Evolutionary conservation across 2,888 invertebrate species (phyloP).

Genomic region (Pristionchus fissidentatus): DNA sequence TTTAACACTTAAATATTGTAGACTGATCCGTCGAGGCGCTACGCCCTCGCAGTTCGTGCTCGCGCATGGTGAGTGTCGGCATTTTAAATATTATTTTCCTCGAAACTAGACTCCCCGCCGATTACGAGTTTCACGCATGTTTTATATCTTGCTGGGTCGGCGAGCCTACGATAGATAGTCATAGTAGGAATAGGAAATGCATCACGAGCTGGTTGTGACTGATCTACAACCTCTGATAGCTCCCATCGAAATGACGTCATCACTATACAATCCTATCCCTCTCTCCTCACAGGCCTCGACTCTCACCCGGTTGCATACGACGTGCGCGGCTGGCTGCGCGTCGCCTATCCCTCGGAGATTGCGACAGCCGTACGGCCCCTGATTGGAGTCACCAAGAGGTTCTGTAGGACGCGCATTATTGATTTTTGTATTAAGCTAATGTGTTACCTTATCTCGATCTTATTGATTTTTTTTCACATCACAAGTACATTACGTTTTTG

Average conservation of each 20-base stretch:
- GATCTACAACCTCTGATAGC: not conserved
- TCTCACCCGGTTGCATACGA: constrained; percentile 56
- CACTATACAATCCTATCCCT: not conserved
- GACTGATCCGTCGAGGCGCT: constrained; percentile 53
- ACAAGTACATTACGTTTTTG: too few species aligned
- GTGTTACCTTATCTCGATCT: too few species aligned
- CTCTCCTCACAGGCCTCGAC: constrained; percentile 27
- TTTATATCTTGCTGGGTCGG: not conserved
- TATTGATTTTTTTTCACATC: too few species aligned
- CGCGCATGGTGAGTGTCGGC: constrained; percentile 49
- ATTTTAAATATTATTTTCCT: not conserved
- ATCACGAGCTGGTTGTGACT: too few species aligned
- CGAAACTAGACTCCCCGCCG: not conserved
- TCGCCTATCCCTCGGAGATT: constrained; percentile 61
- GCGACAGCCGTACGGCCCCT: constrained; percentile 51
- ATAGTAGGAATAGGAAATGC: not conserved
- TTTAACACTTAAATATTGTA: constrained; percentile 24
- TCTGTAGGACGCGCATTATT: not conserved
- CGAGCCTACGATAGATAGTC: not conserved
- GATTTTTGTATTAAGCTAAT: not conserved
- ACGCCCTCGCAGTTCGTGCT: constrained; percentile 51
- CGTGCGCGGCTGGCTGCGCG: constrained; percentile 64
- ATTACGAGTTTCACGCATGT: not conserved
- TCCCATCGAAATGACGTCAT: not conserved
- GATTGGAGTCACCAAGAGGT: constrained; percentile 50